Percentiles rank a stretch among this genome's conserved stretches.
These are phyloP conservation scores for Epirrhoe alternata DNA, from an alignment of 2,888 invertebrate genomes.

Conservation along the genomic window DNA sequence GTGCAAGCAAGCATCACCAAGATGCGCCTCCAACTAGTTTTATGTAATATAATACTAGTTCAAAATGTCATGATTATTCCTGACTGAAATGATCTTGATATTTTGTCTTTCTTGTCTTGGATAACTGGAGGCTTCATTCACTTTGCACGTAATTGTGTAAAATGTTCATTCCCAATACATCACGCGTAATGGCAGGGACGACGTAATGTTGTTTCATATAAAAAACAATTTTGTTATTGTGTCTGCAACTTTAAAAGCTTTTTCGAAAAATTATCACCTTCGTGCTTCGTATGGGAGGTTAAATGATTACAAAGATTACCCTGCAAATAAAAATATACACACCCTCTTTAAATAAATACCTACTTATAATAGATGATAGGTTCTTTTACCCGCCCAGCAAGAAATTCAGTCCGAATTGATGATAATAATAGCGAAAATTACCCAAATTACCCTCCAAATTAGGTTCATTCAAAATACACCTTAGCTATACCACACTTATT, in stretches of 20 bases:
- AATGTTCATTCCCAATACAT: slow-evolving; percentile 42
- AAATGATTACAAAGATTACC: too few relatives aligned
- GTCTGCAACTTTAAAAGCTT: neutral
- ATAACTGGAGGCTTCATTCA: slow-evolving; percentile 29
- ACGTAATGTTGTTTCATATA: slow-evolving; percentile 30
- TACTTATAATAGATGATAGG: too few relatives aligned
- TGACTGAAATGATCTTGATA: neutral
- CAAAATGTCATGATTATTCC: too few relatives aligned
- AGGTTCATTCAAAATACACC: neutral
- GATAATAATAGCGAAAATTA: neutral
- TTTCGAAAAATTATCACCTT: neutral
- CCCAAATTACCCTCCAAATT: neutral
- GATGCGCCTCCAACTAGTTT: too few relatives aligned
- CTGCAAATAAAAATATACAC: too few relatives aligned
- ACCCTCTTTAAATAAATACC: too few relatives aligned
- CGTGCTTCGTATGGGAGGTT: neutral
- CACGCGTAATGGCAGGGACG: slow-evolving; percentile 36
- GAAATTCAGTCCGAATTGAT: neutral
- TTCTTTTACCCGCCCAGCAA: neutral
- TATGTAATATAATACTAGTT: too few relatives aligned
- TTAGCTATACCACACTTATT: neutral
- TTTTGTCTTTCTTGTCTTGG: neutral
- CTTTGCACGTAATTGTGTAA: slow-evolving; percentile 40
- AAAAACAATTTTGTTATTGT: slow-evolving; percentile 5
- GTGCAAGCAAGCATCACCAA: too few relatives aligned